Base-by-base conservation (phyloP, 2,113 vertebrate species). In the Daboia siamensis region DNA sequence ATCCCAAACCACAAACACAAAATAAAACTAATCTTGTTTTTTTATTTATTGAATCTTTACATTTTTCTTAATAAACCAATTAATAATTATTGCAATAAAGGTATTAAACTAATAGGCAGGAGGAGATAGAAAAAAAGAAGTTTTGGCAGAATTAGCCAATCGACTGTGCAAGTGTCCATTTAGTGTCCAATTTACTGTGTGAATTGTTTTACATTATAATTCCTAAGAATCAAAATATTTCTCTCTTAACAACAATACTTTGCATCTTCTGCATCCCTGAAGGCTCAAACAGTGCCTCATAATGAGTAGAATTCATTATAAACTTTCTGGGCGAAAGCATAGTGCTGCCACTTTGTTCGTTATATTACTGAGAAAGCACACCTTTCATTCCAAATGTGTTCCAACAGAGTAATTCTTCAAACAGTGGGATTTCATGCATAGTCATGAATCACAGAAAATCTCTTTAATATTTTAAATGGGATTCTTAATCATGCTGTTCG, bases 401-500 rank as follows among this genome's bases (percentile, higher is more conserved):
- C 15, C 84, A 92, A 46, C 64, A 64, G 80, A 57, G 85, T 80
- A 93, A 93, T 93, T 80, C 59, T 64, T 93, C 5, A 46, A 93
- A 69, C 59, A 93, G 24, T 57, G 87, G 90, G 84, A 54, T 94
- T 95, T 90, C 91, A 21, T 88, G 56, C n/a, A 11, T 94, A 93
- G 69, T 52, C 92, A 91, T 74, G 85, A 86, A 95, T 46, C 12
- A 69, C 56, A 87, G 90, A 93, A 94, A 93, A 74, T 57, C 11
- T 91, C 92, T 93, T 74, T 90, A 52, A 88, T 91, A 69, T 92
- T 92, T 90, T 52, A n/a, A 57, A 54, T 90, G 61, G 51, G 91
- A 92, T 90, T 93, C 59, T 11, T 87, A 95, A 91, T 13, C 0
- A 90, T 69, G n/a, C 4, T 94, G 26, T 59, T 95, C 33, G 74